Percentiles rank a stretch among this genome's conserved stretches.
Evolutionary conservation across 2,797 vertebrate species (phyloP).

Genomic region (Myotis myotis): DNA sequence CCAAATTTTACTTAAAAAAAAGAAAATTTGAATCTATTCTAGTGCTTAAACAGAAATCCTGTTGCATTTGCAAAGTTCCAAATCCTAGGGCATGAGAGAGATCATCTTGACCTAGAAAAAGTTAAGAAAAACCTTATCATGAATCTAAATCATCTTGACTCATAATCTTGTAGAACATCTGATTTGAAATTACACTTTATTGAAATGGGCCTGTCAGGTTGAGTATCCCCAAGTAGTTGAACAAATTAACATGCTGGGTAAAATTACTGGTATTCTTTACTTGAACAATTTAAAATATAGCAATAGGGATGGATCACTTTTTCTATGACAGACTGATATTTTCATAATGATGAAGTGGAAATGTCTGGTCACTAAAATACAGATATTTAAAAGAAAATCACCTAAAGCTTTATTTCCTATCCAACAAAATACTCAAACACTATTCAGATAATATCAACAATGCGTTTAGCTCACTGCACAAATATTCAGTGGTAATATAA

Average conservation of each 20-base stretch:
- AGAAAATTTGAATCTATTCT: background rate
- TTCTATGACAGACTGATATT: background rate
- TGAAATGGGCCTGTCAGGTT: background rate
- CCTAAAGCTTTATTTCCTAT: background rate
- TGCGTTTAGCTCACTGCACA: background rate
- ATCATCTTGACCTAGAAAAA: conserved; percentile 9
- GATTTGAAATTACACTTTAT: background rate
- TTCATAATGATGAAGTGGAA: background rate
- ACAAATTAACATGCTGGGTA: background rate
- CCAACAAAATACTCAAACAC: background rate
- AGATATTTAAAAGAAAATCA: background rate
- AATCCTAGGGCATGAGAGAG: background rate
- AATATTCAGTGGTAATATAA: background rate
- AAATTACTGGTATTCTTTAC: background rate
- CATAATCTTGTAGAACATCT: background rate
- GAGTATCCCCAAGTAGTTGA: background rate
- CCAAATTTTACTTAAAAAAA: conserved; percentile 45
- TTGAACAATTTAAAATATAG: background rate
- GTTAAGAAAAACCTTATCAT: background rate
- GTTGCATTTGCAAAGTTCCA: background rate
- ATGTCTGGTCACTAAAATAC: background rate
- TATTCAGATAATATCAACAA: background rate
- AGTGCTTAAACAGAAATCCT: background rate
- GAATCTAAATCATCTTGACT: background rate
- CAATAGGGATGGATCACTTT: background rate